Percentiles rank a stretch among this genome's conserved stretches.
These are phyloP conservation scores for Mesorhabditis sp. DNA, from an alignment of 2,888 invertebrate species.

Conservation along the genomic window DNA sequence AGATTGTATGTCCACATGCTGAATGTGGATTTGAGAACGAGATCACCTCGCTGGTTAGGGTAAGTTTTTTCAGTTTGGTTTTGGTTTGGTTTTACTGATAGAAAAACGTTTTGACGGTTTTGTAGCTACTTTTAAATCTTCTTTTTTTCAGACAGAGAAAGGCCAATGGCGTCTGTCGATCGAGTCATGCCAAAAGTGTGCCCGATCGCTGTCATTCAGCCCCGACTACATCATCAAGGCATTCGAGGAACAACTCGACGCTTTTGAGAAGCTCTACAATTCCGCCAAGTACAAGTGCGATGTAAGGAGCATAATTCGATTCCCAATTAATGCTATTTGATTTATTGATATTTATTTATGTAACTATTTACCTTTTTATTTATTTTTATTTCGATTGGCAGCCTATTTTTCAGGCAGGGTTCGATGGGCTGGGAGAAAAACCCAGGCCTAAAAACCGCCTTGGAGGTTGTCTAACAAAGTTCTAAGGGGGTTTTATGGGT, in stretches of 20 bases:
- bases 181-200: slow-evolving; percentile 22
- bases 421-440: too few relatives aligned
- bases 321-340: neutral
- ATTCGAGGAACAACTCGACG: slow-evolving; percentile 19
- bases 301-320: neutral
- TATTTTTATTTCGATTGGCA: too few relatives aligned
- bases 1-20: slow-evolving; percentile 14
- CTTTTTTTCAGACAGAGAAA: neutral
- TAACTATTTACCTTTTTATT: too few relatives aligned
- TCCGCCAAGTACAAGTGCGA: neutral
- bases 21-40: slow-evolving; percentile 10
- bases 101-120: too few relatives aligned
- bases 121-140: too few relatives aligned
- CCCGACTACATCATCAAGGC: slow-evolving; percentile 18
- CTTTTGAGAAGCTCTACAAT: slow-evolving; percentile 7
- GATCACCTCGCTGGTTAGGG: slow-evolving; percentile 13
- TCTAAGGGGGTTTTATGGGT: too few relatives aligned
- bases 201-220: neutral
- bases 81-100: slow-evolving; percentile 8
- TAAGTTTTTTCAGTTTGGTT: slow-evolving; percentile 11
- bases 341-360: too few relatives aligned
- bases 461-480: too few relatives aligned
- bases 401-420: too few relatives aligned
- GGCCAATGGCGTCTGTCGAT: slow-evolving; percentile 17
- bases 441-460: too few relatives aligned